phyloP scores from a whole-genome alignment of 23 tunicate species.

The Halocynthia aurantium region DNA sequence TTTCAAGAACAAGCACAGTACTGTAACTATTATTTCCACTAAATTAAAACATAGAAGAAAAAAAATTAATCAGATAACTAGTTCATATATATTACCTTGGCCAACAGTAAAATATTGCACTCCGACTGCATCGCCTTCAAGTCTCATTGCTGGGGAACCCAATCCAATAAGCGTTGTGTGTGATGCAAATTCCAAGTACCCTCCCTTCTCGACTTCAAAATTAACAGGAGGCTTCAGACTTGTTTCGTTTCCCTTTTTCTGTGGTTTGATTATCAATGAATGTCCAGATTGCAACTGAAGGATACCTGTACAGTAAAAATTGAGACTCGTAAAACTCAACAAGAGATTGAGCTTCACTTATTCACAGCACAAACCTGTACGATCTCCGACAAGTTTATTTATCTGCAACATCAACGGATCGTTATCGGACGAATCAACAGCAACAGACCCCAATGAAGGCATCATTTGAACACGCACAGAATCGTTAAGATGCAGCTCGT shows the following conservation, averaged over 20 bases:
- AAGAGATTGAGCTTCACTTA: neutral
- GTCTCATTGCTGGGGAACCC: slow-evolving; percentile 21
- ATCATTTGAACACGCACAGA: slow-evolving; percentile 7
- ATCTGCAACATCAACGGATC: neutral
- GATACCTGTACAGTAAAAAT: slow-evolving; percentile 2
- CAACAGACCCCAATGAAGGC: neutral
- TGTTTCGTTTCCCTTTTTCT: neutral
- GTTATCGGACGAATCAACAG: neutral
- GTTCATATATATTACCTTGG: neutral
- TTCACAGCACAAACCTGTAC: slow-evolving; percentile 8
- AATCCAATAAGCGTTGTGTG: slow-evolving; percentile 5
- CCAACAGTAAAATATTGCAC: slow-evolving; percentile 25
- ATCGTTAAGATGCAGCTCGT: slow-evolving; percentile 27
- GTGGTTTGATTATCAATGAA: slow-evolving; percentile 14
- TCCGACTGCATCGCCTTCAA: slow-evolving; percentile 16
- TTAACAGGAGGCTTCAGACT: slow-evolving; percentile 18
- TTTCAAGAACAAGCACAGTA: too few relatives aligned
- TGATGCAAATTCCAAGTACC: slow-evolving; percentile 8
- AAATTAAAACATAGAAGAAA: too few relatives aligned
- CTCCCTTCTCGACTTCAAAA: slow-evolving; percentile 16
- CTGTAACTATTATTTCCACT: too few relatives aligned
- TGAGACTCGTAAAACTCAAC: neutral
- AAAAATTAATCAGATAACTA: too few relatives aligned
- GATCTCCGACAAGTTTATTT: slow-evolving; percentile 24
- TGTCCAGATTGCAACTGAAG: slow-evolving; percentile 9